Evolutionary conservation across 1,140 invertebrate genomes (phyloP).

Genomic region (Euschistus heros): DNA sequence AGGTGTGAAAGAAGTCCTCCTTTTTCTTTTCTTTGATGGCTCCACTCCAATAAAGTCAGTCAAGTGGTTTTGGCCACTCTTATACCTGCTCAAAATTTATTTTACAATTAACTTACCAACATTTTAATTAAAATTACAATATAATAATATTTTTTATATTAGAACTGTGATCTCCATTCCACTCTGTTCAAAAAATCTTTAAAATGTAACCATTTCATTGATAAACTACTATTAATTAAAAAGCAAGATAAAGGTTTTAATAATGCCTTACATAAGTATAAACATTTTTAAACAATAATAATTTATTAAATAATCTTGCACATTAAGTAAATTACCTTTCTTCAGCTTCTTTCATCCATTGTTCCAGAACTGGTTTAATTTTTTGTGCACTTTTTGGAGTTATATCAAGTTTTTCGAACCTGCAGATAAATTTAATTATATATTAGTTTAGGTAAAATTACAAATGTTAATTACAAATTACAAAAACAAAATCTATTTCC

Average conservation of each 20-base stretch:
- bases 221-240: too few relatives aligned
- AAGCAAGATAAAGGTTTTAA: too few relatives aligned
- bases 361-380: constrained; percentile 94
- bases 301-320: too few relatives aligned
- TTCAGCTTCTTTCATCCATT: constrained; percentile 97
- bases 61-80: constrained; percentile 80
- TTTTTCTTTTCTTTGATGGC: constrained; percentile 90
- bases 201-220: too few relatives aligned
- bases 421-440: constrained; percentile 36
- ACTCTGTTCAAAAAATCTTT: too few relatives aligned
- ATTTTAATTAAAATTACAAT: neutral
- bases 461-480: too few relatives aligned
- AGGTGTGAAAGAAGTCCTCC: constrained; percentile 92
- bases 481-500: too few relatives aligned
- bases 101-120: neutral
- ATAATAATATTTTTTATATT: too few relatives aligned
- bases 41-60: constrained; percentile 92
- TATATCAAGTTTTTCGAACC: constrained; percentile 99
- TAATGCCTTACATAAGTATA: too few relatives aligned
- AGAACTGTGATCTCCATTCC: too few relatives aligned
- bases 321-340: constrained; percentile 55
- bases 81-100: constrained; percentile 50
- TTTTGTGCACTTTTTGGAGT: constrained; percentile 98
- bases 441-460: too few relatives aligned
- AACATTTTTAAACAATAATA: too few relatives aligned